Evolutionary conservation across 2,113 vertebrate species (phyloP).

Genomic region (Sus scrofa): T2T-Sscrofa CM000814.6:115712501-115713000

Average conservation of each 20-base stretch:
- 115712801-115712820: not conserved
- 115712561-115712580: constrained; percentile 15
- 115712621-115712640: constrained; percentile 9
- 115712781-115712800: not conserved
- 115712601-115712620: constrained; percentile 18
- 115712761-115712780: not conserved
- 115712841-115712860: not conserved
- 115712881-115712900: not conserved
- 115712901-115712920: not conserved
- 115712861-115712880: not conserved
- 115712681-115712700: not conserved
- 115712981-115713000: not conserved
- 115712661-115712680: not conserved
- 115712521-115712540: not conserved
- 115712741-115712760: not conserved
- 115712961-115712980: not conserved
- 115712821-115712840: not conserved
- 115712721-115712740: not conserved
- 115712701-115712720: not conserved
- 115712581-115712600: constrained; percentile 17
- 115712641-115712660: not conserved
- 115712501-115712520: not conserved
- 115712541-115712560: not conserved
- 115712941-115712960: not conserved
- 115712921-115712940: not conserved